These are phyloP conservation scores for Epistrophe eligans DNA, from an alignment of 2,888 invertebrate species.

Conservation along the genomic window DNA sequence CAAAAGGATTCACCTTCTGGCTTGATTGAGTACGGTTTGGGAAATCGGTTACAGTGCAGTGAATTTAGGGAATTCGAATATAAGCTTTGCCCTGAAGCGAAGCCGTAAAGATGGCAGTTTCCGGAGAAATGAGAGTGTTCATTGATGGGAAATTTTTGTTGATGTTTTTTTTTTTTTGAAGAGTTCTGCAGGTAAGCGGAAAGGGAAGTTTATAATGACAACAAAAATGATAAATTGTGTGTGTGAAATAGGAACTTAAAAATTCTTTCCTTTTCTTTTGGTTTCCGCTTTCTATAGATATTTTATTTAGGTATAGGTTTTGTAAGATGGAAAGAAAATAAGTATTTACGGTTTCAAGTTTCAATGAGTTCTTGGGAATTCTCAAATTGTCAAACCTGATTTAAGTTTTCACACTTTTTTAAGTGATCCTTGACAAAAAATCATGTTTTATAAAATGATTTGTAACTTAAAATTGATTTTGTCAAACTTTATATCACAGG, in stretches of 20 bases:
- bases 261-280: conserved; percentile 5
- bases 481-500: not conserved
- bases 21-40: conserved; percentile 59
- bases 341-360: conserved; percentile 3
- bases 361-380: not conserved
- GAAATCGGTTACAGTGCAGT: conserved; percentile 65
- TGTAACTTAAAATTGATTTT: no score
- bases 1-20: conserved; percentile 39
- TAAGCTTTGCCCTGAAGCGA: not conserved
- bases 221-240: conserved; percentile 26
- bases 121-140: conserved; percentile 43
- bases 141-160: conserved; percentile 13
- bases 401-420: no score
- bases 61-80: conserved; percentile 66
- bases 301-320: no score
- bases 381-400: no score
- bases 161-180: not conserved
- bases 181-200: conserved; percentile 1
- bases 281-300: not conserved
- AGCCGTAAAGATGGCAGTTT: conserved; percentile 57
- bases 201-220: conserved; percentile 37
- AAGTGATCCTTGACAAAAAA: no score
- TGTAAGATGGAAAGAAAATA: not conserved
- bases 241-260: conserved; percentile 18
- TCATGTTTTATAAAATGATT: no score